Base-by-base conservation (phyloP, 2,888 invertebrate species). In the Teleogryllus oceanicus region DNA sequence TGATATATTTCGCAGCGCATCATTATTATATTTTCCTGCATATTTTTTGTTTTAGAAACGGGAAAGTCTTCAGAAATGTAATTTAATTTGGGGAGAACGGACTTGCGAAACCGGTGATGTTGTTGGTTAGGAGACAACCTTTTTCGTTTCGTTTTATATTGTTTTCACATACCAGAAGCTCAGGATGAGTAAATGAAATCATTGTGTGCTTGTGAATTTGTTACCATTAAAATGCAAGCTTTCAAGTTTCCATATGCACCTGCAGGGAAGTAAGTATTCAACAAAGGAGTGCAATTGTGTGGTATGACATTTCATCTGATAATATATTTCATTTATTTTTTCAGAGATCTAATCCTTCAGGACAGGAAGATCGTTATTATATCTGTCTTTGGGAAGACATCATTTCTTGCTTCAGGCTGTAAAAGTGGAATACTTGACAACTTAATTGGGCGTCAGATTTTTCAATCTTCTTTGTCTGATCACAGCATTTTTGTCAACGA, bases 361-460 rank as follows among this genome's bases (percentile, higher is more conserved):
- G 78, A 83, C 83, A 80, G 90, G 79, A 91, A 92, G 84, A 90
- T 93, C 62, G 90, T 93, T 11, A 89, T 94, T 2, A 91, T 94
- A 13, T 92, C 94, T 13, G 88, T 94, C 37, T 91, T 94, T 84
- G 94, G 94, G 13, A 93, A 93, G 87, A 91, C 92, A 49, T 89
- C 91, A 0, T 91, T 90, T 84, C 89, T 90, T 84, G 89, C 91
- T 75, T 86, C 86, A 83, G 91, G 92, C 81, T 90, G 92, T 84
- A 94, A 94, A 88, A 89, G 91, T 77, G 90, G 91, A 83, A 89
- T 90, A 77, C 87, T 92, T 76, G 87, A 91, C 76, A 86, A 89
- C 79, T 86, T 89, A 81, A 88, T 89, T 81, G 86, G 89, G 16
- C 83, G 83, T n/a, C 82, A 81, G 77, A 81, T 85, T 21, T 84